phyloP scores from a whole-genome alignment of 2,113 vertebrate genomes.

The Machaerirhynchus nigripectus region DNA sequence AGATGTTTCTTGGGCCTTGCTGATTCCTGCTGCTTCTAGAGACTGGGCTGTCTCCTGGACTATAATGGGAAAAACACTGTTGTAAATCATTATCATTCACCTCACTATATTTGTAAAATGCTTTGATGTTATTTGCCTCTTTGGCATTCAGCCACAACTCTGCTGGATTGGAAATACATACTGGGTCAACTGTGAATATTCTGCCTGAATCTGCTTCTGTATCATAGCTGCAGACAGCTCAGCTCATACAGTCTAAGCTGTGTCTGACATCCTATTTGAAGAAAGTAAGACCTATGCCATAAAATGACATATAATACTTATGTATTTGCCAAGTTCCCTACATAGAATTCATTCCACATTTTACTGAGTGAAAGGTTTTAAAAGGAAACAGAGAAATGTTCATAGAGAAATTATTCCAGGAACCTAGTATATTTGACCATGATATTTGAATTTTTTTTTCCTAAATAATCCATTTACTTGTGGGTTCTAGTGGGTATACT shows the following conservation, averaged over 20 bases:
- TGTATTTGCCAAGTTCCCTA: neutral
- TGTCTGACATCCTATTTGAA: neutral
- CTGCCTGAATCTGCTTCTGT: neutral
- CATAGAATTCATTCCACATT: neutral
- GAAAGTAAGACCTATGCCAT: neutral
- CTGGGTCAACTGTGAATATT: neutral
- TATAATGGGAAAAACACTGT: neutral
- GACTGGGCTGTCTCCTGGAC: neutral
- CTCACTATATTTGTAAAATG: neutral
- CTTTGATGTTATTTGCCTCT: neutral
- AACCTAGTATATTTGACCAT: neutral
- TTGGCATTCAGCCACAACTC: neutral
- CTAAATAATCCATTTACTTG: neutral
- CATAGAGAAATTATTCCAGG: neutral
- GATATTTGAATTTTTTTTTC: neutral
- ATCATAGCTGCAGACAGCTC: slow-evolving; percentile 11
- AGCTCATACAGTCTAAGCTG: neutral
- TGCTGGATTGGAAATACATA: neutral
- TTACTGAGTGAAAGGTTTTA: neutral
- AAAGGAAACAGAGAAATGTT: neutral
- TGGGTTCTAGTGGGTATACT: neutral
- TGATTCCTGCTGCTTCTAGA: neutral
- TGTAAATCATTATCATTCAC: neutral
- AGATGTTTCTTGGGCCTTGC: neutral
- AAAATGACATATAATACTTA: neutral